Percentiles rank a stretch among this genome's conserved stretches.
These are phyloP conservation scores for Caenorhabditis latens DNA, from an alignment of 1,140 invertebrate genomes.

Conservation along the genomic window DNA sequence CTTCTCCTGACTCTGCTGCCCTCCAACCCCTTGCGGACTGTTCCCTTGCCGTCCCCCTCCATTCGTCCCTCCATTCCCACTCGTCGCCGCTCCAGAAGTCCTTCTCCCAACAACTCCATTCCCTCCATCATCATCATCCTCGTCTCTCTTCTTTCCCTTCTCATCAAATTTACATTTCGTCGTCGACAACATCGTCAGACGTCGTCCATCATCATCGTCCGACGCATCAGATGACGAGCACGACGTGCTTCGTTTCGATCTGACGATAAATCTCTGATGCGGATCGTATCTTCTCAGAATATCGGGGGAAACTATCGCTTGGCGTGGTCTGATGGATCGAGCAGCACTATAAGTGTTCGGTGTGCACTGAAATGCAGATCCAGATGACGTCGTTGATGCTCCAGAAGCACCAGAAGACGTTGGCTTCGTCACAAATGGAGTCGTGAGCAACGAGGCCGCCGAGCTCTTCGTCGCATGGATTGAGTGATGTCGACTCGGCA, in stretches of 20 bases:
- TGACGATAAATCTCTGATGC: slow-evolving; percentile 62
- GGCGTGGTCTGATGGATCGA: slow-evolving; percentile 67
- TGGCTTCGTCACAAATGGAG: slow-evolving; percentile 1
- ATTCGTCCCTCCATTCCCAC: neutral
- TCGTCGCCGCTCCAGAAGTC: neutral
- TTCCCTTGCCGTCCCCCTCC: neutral
- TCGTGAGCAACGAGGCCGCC: neutral
- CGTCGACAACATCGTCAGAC: slow-evolving; percentile 53
- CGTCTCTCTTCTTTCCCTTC: neutral
- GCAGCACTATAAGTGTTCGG: slow-evolving; percentile 65
- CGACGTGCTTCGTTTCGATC: slow-evolving; percentile 69
- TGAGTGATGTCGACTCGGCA: slow-evolving; percentile 31
- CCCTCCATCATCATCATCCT: slow-evolving; percentile 37
- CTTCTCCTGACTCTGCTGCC: slow-evolving; percentile 31
- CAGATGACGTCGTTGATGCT: neutral
- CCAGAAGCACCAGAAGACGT: neutral
- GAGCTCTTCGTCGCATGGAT: slow-evolving; percentile 52
- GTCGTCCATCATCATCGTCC: slow-evolving; percentile 66
- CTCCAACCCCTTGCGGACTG: neutral
- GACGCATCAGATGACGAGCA: slow-evolving; percentile 70
- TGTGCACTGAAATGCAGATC: neutral
- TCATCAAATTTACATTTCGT: slow-evolving; percentile 20
- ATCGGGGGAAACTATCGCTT: slow-evolving; percentile 72
- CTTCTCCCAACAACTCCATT: slow-evolving; percentile 1
- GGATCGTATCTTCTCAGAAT: slow-evolving; percentile 67